Conservation (phyloP, 2,888 invertebrate genomes). For the Thereva nobilitata region DNA sequence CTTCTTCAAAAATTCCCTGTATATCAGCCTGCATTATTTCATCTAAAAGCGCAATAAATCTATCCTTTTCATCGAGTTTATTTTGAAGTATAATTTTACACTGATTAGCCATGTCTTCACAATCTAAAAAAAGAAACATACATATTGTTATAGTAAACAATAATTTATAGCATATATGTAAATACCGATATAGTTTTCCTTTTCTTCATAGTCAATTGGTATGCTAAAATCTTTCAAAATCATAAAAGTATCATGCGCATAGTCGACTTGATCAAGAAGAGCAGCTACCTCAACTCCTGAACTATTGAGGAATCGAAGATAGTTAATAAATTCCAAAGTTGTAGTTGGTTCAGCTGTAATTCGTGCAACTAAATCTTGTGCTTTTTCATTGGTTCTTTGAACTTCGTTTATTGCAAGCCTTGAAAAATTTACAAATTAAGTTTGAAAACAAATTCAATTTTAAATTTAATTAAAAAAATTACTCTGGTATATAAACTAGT, state of each 20-base stretch:
- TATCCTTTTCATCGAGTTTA: slow-evolving; percentile 68
- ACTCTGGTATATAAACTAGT: slow-evolving; percentile 68
- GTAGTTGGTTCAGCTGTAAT: slow-evolving; percentile 69
- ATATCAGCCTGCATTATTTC: slow-evolving; percentile 79
- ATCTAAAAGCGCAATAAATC: slow-evolving; percentile 72
- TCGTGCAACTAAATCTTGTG: slow-evolving; percentile 65
- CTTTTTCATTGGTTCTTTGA: slow-evolving; percentile 52
- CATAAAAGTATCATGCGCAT: slow-evolving; percentile 81
- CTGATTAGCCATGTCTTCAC: slow-evolving; percentile 54
- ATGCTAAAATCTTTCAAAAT: slow-evolving; percentile 81
- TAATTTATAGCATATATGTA: background rate
- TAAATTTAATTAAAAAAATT: slow-evolving; percentile 44
- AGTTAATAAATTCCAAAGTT: slow-evolving; percentile 71
- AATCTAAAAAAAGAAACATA: slow-evolving; percentile 43
- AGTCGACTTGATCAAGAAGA: slow-evolving; percentile 75
- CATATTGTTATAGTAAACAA: too few relatives aligned
- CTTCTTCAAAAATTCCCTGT: slow-evolving; percentile 70
- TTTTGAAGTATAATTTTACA: slow-evolving; percentile 66
- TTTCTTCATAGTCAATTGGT: slow-evolving; percentile 72
- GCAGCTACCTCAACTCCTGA: slow-evolving; percentile 68
- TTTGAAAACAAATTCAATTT: background rate
- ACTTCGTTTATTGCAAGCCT: slow-evolving; percentile 70
- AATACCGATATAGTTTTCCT: slow-evolving; percentile 56
- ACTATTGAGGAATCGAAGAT: slow-evolving; percentile 62
- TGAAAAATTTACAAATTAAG: slow-evolving; percentile 11